Evolutionary conservation across 2,797 vertebrate species (phyloP).

Genomic region (Intellagama lesueurii): DNA sequence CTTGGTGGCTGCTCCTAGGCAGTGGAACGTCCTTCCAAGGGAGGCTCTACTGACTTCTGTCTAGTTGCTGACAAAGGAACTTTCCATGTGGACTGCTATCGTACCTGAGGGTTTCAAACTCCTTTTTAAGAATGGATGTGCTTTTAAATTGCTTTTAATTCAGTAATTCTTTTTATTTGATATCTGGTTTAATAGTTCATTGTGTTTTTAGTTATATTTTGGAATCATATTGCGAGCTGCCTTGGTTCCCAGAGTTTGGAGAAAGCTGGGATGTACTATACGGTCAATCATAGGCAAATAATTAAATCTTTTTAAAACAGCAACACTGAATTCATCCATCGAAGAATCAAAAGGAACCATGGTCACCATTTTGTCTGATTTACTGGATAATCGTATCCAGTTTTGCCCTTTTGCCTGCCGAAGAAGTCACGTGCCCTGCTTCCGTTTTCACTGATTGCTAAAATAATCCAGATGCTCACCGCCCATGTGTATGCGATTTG

Average conservation of each 20-base stretch:
- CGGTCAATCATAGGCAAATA: neutral
- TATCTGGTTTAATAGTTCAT: no score
- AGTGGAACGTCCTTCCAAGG: no score
- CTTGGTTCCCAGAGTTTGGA: neutral
- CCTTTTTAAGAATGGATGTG: no score
- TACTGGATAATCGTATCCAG: neutral
- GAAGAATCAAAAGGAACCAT: conserved; percentile 29
- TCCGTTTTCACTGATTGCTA: conserved; percentile 15
- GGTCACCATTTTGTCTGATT: conserved; percentile 5
- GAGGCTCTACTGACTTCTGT: no score
- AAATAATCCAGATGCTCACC: neutral
- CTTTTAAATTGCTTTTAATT: no score
- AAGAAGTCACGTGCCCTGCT: neutral
- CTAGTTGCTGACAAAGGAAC: no score
- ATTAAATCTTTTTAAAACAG: neutral
- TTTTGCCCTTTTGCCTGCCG: neutral
- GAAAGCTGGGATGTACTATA: neutral
- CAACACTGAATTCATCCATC: conserved; percentile 27
- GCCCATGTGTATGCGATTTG: fast-evolving
- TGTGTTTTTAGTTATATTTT: no score
- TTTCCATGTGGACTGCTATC: no score
- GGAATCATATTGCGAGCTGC: no score
- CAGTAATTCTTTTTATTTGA: no score
- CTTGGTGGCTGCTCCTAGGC: no score
- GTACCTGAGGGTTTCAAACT: no score